Conservation (phyloP, 2,888 invertebrate genomes). For the Eurytoma adleriae region DNA sequence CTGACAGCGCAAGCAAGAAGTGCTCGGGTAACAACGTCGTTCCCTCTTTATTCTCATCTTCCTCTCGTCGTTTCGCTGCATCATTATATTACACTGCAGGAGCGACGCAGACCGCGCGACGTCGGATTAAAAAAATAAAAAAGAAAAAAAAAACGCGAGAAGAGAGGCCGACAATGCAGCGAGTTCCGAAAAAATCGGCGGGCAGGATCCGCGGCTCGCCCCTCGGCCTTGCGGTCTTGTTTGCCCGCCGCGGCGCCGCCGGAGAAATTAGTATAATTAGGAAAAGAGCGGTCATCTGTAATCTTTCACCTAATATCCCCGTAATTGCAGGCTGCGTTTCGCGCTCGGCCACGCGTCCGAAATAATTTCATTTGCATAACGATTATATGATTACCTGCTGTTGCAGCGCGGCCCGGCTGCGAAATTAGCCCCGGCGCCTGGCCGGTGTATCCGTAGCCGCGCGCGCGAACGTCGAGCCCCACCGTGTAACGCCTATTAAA, state of each 20-base stretch:
- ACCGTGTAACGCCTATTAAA: conserved; percentile 37
- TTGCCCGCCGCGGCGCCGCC: not conserved
- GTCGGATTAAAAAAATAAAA: not conserved
- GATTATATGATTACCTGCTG: conserved; percentile 53
- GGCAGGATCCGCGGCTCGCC: not conserved
- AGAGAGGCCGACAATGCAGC: not conserved
- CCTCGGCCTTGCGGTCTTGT: conserved; percentile 10
- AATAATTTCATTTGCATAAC: conserved; percentile 57
- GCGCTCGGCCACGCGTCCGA: not conserved
- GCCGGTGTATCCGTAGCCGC: not conserved
- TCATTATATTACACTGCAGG: conserved; percentile 40
- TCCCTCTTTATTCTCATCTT: not conserved
- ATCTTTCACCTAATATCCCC: conserved; percentile 55
- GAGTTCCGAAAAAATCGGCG: not conserved
- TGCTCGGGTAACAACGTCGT: conserved; percentile 30
- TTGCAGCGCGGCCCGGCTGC: not conserved
- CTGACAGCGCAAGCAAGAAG: not conserved
- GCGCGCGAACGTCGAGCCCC: not conserved
- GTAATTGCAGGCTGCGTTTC: conserved; percentile 46
- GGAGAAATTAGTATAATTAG: conserved; percentile 53
- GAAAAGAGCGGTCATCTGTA: conserved; percentile 55
- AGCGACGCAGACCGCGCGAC: not conserved
- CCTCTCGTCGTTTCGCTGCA: conserved; percentile 10
- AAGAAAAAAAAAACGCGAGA: not conserved
- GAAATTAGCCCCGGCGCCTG: not conserved